Base-by-base conservation (phyloP, 2,888 invertebrate species). In the Paralinhomoeus sp. region DNA sequence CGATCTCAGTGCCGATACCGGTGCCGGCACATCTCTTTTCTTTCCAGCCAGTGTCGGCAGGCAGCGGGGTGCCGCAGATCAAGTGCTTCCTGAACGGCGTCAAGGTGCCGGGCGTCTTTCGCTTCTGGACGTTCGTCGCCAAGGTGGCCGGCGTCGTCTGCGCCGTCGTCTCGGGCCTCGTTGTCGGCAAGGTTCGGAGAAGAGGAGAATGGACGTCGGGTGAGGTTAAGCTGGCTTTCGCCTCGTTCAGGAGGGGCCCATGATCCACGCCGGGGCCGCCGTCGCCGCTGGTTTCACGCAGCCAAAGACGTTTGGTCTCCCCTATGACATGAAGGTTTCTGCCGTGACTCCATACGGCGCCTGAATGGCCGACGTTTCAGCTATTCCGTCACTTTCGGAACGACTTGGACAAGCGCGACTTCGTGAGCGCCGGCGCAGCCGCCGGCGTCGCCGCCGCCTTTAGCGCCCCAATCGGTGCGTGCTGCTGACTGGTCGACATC, bases 391-490 rank as follows among this genome's bases (percentile, higher is more conserved):
- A 79, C 57, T 89, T 89, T 60, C 73, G 89, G 24, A 82, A 84
- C 61, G 91, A 91, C 63, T 84, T 84, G 54, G 91, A 91, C 63
- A 89, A 91, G 61, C 70, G 91, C 43, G 91, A 91, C 67, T 91
- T 91, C 67, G 89, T 91, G 1, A 77, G 84, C 9, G 87, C 84
- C 0, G 91, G 67, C 39, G 87, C 89, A 2, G 85, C 89, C 0
- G 82, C 87, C 2, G 91, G 91, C 2, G 89, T 91, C 0, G 77
- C 87, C 0, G 85, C 89, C n/a, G 89, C 89, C 49, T 91, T 91
- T 62, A 85, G 84, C 3, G 78, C 84, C 34, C 84, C 84, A 42
- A 80, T 84, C 51, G 83, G 83, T 77, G 58, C 64, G 13, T 5
- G 43, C 12, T 12, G 12, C 27, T 5, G 27, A 27, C 27, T 12